These are phyloP conservation scores for Hydrolagus affinis DNA, from an alignment of 2,113 vertebrate genomes.

Conservation along the genomic window DNA sequence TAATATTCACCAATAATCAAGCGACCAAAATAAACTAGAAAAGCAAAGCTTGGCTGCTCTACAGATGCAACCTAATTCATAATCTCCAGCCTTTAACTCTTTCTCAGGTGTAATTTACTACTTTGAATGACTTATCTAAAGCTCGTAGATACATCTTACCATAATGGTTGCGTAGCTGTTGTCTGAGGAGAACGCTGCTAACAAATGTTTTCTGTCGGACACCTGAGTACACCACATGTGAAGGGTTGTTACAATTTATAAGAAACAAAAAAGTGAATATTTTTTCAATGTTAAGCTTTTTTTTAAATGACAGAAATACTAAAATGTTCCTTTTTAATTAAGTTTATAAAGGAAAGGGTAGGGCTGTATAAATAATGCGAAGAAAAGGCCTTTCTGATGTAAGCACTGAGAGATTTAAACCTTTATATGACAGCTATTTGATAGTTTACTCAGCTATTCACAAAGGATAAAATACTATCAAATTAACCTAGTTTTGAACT, in stretches of 20 bases:
- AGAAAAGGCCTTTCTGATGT: neutral
- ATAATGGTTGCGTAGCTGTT: neutral
- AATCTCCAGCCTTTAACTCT: neutral
- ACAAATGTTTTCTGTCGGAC: conserved; percentile 24
- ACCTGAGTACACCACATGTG: conserved; percentile 5
- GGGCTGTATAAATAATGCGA: neutral
- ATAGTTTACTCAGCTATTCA: neutral
- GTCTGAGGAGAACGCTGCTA: conserved; percentile 21
- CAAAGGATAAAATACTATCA: too few relatives aligned
- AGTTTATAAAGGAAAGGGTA: neutral
- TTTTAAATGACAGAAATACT: neutral
- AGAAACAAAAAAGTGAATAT: neutral
- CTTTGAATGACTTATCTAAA: conserved; percentile 7
- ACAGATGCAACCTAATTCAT: neutral
- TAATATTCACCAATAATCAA: neutral
- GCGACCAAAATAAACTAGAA: neutral
- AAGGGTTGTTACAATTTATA: neutral
- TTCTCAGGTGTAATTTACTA: conserved; percentile 4
- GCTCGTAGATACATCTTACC: conserved; percentile 11
- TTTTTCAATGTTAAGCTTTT: neutral
- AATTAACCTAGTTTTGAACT: too few relatives aligned
- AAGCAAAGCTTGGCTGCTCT: neutral
- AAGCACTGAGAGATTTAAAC: neutral
- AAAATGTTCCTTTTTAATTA: neutral
- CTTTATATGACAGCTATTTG: neutral